These are phyloP conservation scores for Epinephelus moara DNA, from an alignment of 2,113 vertebrate genomes.

Conservation along the genomic window DNA sequence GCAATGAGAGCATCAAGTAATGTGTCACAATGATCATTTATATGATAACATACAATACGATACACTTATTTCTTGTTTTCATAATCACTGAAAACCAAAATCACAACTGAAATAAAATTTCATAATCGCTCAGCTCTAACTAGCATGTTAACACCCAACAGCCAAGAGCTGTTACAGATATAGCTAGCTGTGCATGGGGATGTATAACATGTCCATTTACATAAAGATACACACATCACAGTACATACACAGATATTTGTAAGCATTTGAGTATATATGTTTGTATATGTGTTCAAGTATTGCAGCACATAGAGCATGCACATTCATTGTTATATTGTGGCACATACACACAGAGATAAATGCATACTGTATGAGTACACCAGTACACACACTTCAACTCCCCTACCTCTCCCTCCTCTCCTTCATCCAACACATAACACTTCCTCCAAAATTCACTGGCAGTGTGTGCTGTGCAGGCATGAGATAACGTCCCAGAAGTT, in stretches of 20 bases:
- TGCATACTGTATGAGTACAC: not conserved
- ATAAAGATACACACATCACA: not conserved
- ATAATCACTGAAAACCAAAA: too few relatives aligned
- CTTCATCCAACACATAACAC: constrained; percentile 67
- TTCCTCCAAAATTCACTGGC: constrained; percentile 73
- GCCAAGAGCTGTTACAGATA: not conserved
- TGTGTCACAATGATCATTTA: too few relatives aligned
- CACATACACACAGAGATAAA: constrained; percentile 7
- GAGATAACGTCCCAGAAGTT: constrained; percentile 87
- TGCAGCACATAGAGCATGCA: not conserved
- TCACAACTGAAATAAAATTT: too few relatives aligned
- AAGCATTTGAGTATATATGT: not conserved
- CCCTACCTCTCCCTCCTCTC: constrained; percentile 32
- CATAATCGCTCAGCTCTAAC: too few relatives aligned
- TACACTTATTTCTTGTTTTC: too few relatives aligned
- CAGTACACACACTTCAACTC: constrained; percentile 35
- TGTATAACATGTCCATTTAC: too few relatives aligned
- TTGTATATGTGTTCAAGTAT: not conserved
- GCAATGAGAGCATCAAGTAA: too few relatives aligned
- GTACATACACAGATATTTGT: not conserved
- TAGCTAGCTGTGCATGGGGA: not conserved
- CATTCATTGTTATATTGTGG: constrained; percentile 2
- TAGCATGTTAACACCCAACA: not conserved
- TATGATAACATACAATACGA: too few relatives aligned
- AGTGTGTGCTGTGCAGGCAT: constrained; percentile 80